These are phyloP conservation scores for Ceratosolen fusciceps DNA, from an alignment of 1,140 invertebrate genomes.

Conservation along the genomic window DNA sequence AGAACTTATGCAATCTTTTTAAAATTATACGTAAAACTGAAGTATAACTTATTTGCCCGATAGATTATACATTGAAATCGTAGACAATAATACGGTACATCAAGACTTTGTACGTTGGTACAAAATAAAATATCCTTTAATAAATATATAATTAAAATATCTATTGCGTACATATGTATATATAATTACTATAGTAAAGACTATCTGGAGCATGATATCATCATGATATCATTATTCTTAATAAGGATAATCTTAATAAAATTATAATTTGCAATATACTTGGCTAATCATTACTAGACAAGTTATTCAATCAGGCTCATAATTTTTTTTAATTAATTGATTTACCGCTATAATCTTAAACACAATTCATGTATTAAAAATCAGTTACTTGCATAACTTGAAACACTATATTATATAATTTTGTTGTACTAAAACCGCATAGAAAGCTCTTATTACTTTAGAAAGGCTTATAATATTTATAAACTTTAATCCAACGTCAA, in stretches of 20 bases:
- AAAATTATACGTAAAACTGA: too few species aligned
- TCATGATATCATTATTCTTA: not conserved
- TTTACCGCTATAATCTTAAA: not conserved
- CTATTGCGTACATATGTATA: not conserved
- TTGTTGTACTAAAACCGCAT: not conserved
- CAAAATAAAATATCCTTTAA: too few species aligned
- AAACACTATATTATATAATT: too few species aligned
- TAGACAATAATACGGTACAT: too few species aligned
- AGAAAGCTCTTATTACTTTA: not conserved
- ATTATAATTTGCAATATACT: not conserved
- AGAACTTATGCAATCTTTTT: too few species aligned
- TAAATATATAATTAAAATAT: too few species aligned
- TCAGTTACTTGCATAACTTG: not conserved
- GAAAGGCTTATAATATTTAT: too few species aligned
- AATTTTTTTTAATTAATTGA: constrained; percentile 1
- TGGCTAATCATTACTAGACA: not conserved
- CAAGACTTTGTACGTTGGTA: too few species aligned
- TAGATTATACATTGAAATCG: too few species aligned
- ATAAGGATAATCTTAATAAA: not conserved
- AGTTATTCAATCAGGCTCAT: constrained; percentile 1
- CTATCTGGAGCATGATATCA: not conserved
- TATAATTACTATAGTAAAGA: not conserved
- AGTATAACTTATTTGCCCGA: too few species aligned
- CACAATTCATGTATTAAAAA: not conserved
- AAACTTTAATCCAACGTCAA: too few species aligned